Evolutionary conservation across 2,797 vertebrate species (phyloP).

Genomic region (Diglossa cyanea): DNA sequence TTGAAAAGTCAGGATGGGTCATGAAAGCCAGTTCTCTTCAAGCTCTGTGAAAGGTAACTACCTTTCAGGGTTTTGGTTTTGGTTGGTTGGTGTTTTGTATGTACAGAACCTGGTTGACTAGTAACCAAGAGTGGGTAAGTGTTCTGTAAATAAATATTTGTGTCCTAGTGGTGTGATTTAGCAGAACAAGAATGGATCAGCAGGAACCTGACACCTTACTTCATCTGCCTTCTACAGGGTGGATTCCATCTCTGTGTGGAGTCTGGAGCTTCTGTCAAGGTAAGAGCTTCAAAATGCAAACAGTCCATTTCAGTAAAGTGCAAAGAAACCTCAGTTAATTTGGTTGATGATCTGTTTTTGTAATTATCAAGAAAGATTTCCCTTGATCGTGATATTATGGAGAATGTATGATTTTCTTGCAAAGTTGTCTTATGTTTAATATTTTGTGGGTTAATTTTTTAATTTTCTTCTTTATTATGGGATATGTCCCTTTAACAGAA

Average conservation of each 20-base stretch:
- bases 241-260: background rate
- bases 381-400: background rate
- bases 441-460: background rate
- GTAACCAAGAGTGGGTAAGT: background rate
- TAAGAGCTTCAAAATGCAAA: background rate
- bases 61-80: background rate
- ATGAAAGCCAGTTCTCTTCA: background rate
- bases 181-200: background rate
- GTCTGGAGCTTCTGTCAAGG: background rate
- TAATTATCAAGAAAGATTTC: background rate
- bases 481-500: background rate
- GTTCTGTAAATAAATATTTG: background rate
- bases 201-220: background rate
- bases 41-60: background rate
- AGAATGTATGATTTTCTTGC: background rate
- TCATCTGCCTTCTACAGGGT: accelerated
- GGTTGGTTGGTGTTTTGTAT: accelerated
- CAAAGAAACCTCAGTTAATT: background rate
- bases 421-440: background rate
- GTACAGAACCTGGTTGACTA: background rate
- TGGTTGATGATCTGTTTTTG: background rate
- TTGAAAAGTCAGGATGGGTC: background rate
- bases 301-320: background rate
- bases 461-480: background rate
- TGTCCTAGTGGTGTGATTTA: background rate